phyloP scores from a whole-genome alignment of 1,140 invertebrate genomes.

The Catajapyx aquilonaris region DNA sequence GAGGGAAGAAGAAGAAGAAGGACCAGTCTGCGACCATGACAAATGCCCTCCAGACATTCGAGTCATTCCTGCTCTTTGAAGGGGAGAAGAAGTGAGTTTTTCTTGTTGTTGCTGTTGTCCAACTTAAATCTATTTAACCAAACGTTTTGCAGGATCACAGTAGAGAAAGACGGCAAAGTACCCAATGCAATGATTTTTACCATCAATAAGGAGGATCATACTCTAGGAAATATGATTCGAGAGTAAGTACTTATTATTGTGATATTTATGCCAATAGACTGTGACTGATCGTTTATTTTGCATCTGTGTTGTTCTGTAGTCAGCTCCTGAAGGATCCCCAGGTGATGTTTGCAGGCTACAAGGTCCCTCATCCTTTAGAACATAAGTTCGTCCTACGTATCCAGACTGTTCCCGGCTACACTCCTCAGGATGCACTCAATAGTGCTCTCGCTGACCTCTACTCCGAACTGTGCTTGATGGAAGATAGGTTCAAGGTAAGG shows the following conservation, averaged over 20 bases:
- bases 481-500: slow-evolving; percentile 84
- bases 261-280: too few species aligned
- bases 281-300: too few species aligned
- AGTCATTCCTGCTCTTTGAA: slow-evolving; percentile 92
- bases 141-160: slow-evolving; percentile 90
- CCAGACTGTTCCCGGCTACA: slow-evolving; percentile 90
- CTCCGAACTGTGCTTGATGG: slow-evolving; percentile 89
- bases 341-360: slow-evolving; percentile 97
- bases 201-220: slow-evolving; percentile 99
- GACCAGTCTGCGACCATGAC: too few species aligned
- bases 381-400: slow-evolving; percentile 95
- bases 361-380: slow-evolving; percentile 93
- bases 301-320: too few species aligned
- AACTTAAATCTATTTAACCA: too few species aligned
- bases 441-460: slow-evolving; percentile 96
- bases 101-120: too few species aligned
- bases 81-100: slow-evolving; percentile 93
- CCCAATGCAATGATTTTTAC: slow-evolving; percentile 98
- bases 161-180: slow-evolving; percentile 97
- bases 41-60: slow-evolving; percentile 97
- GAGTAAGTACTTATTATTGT: slow-evolving; percentile 47
- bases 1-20: too few species aligned
- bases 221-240: slow-evolving; percentile 95
- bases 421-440: slow-evolving; percentile 94
- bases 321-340: slow-evolving; percentile 94